Conservation (phyloP, 1,140 invertebrate genomes). For the Papilio xuthus region DNA sequence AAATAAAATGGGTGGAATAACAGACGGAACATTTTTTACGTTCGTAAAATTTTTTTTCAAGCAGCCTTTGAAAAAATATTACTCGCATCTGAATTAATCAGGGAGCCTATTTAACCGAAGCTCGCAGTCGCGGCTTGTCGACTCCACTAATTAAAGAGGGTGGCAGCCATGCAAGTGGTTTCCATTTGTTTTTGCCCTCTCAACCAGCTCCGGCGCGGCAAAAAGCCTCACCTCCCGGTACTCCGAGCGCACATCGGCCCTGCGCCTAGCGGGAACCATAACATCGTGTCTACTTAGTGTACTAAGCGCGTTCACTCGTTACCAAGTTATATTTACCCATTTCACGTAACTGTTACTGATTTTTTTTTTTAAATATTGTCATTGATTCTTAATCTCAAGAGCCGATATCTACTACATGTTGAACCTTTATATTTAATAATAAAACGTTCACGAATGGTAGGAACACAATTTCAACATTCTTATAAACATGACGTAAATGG, state of each 20-base stretch:
- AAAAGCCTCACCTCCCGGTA: slow-evolving; percentile 46
- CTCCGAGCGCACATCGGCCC: slow-evolving; percentile 40
- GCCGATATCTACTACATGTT: not conserved
- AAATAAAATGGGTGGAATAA: slow-evolving; percentile 15
- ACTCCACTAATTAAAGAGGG: slow-evolving; percentile 62
- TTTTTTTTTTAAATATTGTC: not conserved
- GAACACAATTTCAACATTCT: not conserved
- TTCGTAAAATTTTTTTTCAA: slow-evolving; percentile 10
- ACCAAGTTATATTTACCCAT: not conserved
- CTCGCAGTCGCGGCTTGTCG: slow-evolving; percentile 37
- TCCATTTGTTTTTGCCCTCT: slow-evolving; percentile 53
- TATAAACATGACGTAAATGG: not conserved
- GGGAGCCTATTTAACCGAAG: slow-evolving; percentile 33
- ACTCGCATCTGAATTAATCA: slow-evolving; percentile 37
- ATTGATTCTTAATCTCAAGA: not conserved
- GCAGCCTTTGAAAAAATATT: slow-evolving; percentile 35
- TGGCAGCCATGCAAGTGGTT: slow-evolving; percentile 56
- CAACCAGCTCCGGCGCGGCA: slow-evolving; percentile 41
- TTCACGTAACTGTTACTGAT: not conserved
- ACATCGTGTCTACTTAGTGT: slow-evolving; percentile 7
- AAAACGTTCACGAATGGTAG: not conserved
- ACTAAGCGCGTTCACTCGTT: slow-evolving; percentile 30
- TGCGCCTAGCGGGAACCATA: slow-evolving; percentile 23
- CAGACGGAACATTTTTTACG: slow-evolving; percentile 18
- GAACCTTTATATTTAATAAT: no score